phyloP scores from a whole-genome alignment of 1,140 invertebrate genomes.

The Tetragnatha versicolor region DNA sequence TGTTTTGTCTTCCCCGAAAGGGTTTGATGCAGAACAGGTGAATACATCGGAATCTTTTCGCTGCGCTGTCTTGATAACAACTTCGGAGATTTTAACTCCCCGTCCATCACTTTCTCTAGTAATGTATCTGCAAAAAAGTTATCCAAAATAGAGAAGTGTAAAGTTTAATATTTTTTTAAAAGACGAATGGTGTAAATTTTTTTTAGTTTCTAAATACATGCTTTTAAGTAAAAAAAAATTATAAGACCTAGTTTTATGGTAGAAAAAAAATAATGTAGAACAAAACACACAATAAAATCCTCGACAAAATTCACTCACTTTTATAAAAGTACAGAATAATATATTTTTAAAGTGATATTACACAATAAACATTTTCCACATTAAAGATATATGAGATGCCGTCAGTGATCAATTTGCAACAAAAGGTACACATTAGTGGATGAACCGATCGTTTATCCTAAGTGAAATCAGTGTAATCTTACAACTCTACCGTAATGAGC shows the following conservation, averaged over 20 bases:
- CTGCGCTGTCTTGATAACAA: conserved; percentile 29
- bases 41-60: conserved; percentile 64
- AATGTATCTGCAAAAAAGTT: conserved; percentile 33
- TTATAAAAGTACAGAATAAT: too few species aligned
- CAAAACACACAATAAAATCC: too few species aligned
- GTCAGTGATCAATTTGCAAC: too few species aligned
- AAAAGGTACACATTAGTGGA: too few species aligned
- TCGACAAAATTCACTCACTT: too few species aligned
- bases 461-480: too few species aligned
- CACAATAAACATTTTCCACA: too few species aligned
- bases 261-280: too few species aligned
- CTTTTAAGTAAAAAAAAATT: neutral
- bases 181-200: neutral
- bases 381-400: too few species aligned
- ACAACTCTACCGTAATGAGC: too few species aligned
- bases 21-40: conserved; percentile 64
- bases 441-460: too few species aligned
- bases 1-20: conserved; percentile 63
- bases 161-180: neutral
- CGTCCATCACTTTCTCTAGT: conserved; percentile 43
- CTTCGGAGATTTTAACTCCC: conserved; percentile 43
- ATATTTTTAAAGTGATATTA: too few species aligned
- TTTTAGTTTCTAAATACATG: neutral
- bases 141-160: neutral
- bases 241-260: neutral